Evolutionary conservation across 1,140 invertebrate genomes (phyloP).

Genomic region (Bombus soroeensis): DNA sequence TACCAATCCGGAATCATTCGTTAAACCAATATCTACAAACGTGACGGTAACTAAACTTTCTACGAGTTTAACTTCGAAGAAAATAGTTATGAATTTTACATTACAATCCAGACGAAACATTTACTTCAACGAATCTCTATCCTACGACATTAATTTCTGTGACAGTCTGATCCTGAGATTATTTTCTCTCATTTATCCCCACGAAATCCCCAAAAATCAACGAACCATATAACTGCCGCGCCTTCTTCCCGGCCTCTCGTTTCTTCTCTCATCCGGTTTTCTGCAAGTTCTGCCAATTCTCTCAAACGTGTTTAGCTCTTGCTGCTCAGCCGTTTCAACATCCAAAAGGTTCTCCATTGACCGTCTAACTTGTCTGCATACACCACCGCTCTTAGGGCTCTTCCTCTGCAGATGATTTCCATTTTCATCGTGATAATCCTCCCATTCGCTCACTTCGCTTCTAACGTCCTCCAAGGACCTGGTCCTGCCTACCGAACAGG

Average conservation of each 20-base stretch:
- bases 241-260: slow-evolving; percentile 72
- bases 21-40: too few species aligned
- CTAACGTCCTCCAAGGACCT: slow-evolving; percentile 88
- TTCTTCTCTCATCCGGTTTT: slow-evolving; percentile 60
- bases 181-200: neutral
- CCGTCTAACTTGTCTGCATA: slow-evolving; percentile 82
- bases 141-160: neutral
- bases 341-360: slow-evolving; percentile 88
- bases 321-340: slow-evolving; percentile 77
- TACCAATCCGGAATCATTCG: neutral
- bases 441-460: slow-evolving; percentile 86
- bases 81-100: neutral
- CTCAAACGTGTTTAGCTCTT: slow-evolving; percentile 67
- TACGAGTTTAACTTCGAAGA: too few species aligned
- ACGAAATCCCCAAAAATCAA: neutral
- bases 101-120: neutral
- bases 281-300: slow-evolving; percentile 63
- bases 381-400: slow-evolving; percentile 74
- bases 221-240: slow-evolving; percentile 81
- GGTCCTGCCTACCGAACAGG: slow-evolving; percentile 84
- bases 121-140: too few species aligned
- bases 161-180: neutral
- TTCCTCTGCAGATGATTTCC: slow-evolving; percentile 82
- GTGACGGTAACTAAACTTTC: too few species aligned
- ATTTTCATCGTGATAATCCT: slow-evolving; percentile 85